Evolutionary conservation across 2,888 invertebrate genomes (phyloP), one percentile per base, ranked within the genome.

Genomic region (Drosophila eohydei): DNA sequence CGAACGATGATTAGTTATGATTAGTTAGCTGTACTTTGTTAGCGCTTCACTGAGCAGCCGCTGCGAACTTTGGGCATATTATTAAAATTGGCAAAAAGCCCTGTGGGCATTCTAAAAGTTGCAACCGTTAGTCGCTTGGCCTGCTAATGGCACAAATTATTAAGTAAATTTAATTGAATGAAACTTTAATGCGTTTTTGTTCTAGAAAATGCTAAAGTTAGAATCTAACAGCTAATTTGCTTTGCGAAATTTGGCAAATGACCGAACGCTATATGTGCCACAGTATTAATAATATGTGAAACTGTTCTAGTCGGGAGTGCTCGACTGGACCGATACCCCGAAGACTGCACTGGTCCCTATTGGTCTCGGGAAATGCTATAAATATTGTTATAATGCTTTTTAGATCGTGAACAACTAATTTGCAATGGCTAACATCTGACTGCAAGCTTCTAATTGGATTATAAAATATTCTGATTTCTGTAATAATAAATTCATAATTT

Each of bases 11-110:
- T 75, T 65, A 54, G 65, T 44, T 66, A 38, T 74, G 75, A 75
- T 75, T 74, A 74, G 66, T 66, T 71, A 66, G 71, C 63, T 71
- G 62, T 75, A 63, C 62, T 74, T 59, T 66, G 43, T 12, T 16
- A 70, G 16, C 75, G 71, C 75, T 71, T 57, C 43, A 57, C 21
- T 52, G 67, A 38, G 21, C 55, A 12, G 4, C 58, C 14, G 26
- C 51, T 55, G 26, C 36, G n/a, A 32, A 38, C 44, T 56, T 56
- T 28, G 48, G 11, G 32, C 6, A 12, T 16, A 32, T 50, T 59
- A 63, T 72, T 51, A 38, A 52, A 54, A 38, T 30, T 54, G 54
- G 54, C 14, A 14, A 57, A 7, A 9, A 2, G n/a, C 41, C 68
- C 57, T 43, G 1, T 16, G 51, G 61, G 46, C 32, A 16, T 16